Evolutionary conservation across 53 echinoderm and acorn worm species (phyloP).

Genomic region (Mesocentrotus franciscanus): DNA sequence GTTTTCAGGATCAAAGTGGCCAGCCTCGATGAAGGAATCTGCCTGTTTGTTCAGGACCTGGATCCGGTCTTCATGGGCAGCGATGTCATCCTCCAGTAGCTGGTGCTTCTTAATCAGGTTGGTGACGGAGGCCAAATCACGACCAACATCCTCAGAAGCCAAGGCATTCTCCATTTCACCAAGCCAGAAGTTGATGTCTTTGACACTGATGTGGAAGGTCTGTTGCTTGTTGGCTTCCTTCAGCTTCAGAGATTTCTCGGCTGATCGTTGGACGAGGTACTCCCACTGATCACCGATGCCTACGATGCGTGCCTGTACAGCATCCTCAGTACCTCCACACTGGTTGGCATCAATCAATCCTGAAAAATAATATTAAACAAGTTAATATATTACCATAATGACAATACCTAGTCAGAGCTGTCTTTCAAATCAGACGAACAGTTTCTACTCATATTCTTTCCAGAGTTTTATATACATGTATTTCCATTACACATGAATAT

Average conservation of each 20-base stretch:
- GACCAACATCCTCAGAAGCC: conserved; percentile 88
- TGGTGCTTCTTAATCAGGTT: conserved; percentile 97
- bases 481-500: too few species aligned
- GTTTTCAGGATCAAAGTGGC: conserved; percentile 93
- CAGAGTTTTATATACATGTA: too few species aligned
- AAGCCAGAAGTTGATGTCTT: conserved; percentile 99
- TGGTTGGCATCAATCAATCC: conserved; percentile 97
- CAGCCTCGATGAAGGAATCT: conserved; percentile 95
- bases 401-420: neutral
- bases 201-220: conserved; percentile 98
- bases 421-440: neutral
- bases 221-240: conserved; percentile 99
- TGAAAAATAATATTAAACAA: conserved; percentile 23
- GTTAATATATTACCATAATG: neutral
- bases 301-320: conserved; percentile 90
- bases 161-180: conserved; percentile 96
- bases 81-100: conserved; percentile 93
- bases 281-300: conserved; percentile 93
- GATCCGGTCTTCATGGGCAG: conserved; percentile 88
- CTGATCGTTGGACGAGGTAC: conserved; percentile 85
- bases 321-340: conserved; percentile 96
- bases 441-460: too few species aligned
- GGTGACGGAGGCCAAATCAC: conserved; percentile 94
- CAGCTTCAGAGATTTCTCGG: conserved; percentile 87
- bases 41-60: conserved; percentile 91